Percentiles rank a stretch among this genome's conserved stretches.
Evolutionary conservation across 2,797 vertebrate species (phyloP).

Genomic region (Halcyon chelicuti): DNA sequence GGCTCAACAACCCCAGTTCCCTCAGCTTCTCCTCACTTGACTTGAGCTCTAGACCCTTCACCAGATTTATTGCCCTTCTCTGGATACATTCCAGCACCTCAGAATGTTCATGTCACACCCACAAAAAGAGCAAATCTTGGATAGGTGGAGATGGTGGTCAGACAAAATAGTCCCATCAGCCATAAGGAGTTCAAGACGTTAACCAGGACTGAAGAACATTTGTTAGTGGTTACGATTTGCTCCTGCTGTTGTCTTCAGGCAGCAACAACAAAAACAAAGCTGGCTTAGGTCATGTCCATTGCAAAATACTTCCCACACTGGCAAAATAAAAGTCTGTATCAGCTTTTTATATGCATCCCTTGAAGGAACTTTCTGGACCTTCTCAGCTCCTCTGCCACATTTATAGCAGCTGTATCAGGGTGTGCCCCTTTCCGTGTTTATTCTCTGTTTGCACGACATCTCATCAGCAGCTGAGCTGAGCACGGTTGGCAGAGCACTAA

Average conservation of each 20-base stretch:
- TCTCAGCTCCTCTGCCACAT: background rate
- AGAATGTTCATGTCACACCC: background rate
- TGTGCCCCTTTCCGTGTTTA: accelerated
- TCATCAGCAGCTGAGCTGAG: background rate
- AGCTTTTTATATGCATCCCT: background rate
- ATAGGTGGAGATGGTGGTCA: background rate
- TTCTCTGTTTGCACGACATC: background rate
- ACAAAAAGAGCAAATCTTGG: background rate
- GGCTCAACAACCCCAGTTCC: background rate
- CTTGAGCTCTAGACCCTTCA: background rate
- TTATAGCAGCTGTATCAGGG: background rate
- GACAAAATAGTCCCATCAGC: background rate
- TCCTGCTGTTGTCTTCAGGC: background rate
- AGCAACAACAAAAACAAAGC: background rate
- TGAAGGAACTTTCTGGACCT: background rate
- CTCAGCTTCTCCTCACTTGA: background rate
- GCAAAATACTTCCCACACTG: background rate
- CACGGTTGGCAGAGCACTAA: background rate
- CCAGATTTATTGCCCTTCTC: background rate
- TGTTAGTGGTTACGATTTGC: background rate
- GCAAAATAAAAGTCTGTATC: accelerated
- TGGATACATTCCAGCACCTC: background rate
- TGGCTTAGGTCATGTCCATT: accelerated
- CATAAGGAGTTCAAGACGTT: background rate
- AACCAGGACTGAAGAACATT: background rate